These are phyloP conservation scores for Portevinia maculata DNA, from an alignment of 2,888 invertebrate species.

Conservation along the genomic window DNA sequence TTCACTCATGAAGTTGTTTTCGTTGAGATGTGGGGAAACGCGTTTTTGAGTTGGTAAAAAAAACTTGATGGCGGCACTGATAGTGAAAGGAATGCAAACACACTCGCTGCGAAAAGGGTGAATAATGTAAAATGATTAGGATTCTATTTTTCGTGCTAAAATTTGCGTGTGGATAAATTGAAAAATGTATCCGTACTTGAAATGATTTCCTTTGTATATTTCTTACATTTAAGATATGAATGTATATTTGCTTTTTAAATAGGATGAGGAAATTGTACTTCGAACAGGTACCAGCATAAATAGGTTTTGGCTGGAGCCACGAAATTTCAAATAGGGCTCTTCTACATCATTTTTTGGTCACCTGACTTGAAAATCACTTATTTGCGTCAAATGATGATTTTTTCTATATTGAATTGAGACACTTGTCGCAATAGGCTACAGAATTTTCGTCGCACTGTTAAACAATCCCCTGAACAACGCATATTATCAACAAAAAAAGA, in stretches of 20 bases:
- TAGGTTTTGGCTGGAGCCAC: no score
- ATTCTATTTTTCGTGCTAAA: constrained; percentile 34
- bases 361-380: no score
- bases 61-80: constrained; percentile 33
- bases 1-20: constrained; percentile 24
- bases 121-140: constrained; percentile 66
- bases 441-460: no score
- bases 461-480: no score
- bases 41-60: constrained; percentile 5
- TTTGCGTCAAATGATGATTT: no score
- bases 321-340: no score
- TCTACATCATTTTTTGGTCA: no score
- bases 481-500: no score
- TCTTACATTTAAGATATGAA: not conserved
- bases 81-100: constrained; percentile 9
- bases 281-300: no score
- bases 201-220: constrained; percentile 11
- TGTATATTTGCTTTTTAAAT: constrained; percentile 2
- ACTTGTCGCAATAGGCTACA: no score
- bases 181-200: constrained; percentile 29
- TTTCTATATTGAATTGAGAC: no score
- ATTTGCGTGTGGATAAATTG: constrained; percentile 44
- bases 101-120: constrained; percentile 28
- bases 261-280: no score
- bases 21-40: not conserved